Evolutionary conservation across 2,888 invertebrate genomes (phyloP), one percentile per base, ranked within the genome.

Genomic region (Pristionchus exspectatus): DNA sequence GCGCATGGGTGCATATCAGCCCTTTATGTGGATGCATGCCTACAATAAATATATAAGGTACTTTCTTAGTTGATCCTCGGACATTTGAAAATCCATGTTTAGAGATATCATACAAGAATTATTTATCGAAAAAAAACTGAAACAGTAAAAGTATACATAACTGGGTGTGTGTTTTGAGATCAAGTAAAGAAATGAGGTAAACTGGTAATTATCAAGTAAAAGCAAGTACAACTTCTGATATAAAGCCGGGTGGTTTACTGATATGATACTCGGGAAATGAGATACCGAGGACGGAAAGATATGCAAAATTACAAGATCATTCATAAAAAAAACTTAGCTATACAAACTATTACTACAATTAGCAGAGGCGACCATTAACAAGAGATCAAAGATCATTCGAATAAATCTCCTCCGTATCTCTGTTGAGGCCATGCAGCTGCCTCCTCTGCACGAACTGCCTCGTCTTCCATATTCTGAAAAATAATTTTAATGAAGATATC

Each of bases 331-430:
- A 33, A 72, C 59, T 59, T 59, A 72, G n/a, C 33, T 33, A 33
- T 33, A 72, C 30, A 72, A 33, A 12, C 16, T 72, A 72, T 30
- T 30, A 16, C 72, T 33, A 72, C 72, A 72, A 18, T 72, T 66
- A 66, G 66, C n/a, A n/a, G 27, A 66, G 24, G 18, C 18, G 18
- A 24, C 66, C 12, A n/a, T 66, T 21, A n/a, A 66, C 24, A n/a
- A 83, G 33, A 83, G 81, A 83, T 83, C 81, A 50, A 50, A 50
- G 56, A 84, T 84, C 84, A 56, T 24, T 86, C 66, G 44, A 86
- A 86, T 44, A 86, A 63, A n/a, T 86, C 86, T 66, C 38, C 66
- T 44, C 86, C 86, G 18, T 86, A 86, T 66, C 66, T 66, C 50
- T 54, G 38, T 54, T 38, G 66, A 14, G 86, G 86, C 86, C 86